phyloP scores from a whole-genome alignment of 2,888 invertebrate species.

The Xanthostigma xanthostigma region DNA sequence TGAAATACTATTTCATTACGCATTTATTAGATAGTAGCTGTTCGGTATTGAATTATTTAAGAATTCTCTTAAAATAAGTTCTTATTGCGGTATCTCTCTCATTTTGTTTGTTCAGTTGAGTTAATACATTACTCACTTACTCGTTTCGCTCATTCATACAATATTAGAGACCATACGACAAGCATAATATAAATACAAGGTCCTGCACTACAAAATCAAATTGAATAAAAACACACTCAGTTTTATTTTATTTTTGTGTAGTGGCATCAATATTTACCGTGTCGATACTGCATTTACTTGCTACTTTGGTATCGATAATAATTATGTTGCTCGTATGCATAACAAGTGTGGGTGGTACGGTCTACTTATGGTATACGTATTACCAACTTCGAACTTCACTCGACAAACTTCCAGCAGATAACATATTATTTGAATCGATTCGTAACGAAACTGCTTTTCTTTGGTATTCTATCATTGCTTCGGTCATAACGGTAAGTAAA shows the following conservation, averaged over 20 bases:
- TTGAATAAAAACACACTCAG: no score
- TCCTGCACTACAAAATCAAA: no score
- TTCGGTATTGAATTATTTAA: no score
- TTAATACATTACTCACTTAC: no score
- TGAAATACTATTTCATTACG: background rate
- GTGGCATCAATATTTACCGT: constrained; percentile 73
- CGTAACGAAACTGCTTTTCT: constrained; percentile 78
- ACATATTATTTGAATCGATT: constrained; percentile 56
- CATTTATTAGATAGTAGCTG: background rate
- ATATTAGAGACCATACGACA: no score
- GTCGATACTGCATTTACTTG: constrained; percentile 67
- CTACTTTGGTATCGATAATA: constrained; percentile 73
- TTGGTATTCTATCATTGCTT: constrained; percentile 70
- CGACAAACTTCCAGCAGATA: constrained; percentile 33
- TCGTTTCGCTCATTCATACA: no score
- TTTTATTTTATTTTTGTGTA: constrained; percentile 30
- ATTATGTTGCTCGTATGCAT: constrained; percentile 69
- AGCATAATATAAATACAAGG: no score
- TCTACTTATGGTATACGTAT: constrained; percentile 80
- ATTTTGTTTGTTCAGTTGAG: no score
- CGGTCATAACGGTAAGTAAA: constrained; percentile 65
- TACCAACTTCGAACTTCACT: constrained; percentile 53
- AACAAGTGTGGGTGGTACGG: constrained; percentile 62
- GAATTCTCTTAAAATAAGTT: no score
- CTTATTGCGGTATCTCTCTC: no score